Conservation (phyloP, 1,140 invertebrate species). For the Eumeta japonica region DNA sequence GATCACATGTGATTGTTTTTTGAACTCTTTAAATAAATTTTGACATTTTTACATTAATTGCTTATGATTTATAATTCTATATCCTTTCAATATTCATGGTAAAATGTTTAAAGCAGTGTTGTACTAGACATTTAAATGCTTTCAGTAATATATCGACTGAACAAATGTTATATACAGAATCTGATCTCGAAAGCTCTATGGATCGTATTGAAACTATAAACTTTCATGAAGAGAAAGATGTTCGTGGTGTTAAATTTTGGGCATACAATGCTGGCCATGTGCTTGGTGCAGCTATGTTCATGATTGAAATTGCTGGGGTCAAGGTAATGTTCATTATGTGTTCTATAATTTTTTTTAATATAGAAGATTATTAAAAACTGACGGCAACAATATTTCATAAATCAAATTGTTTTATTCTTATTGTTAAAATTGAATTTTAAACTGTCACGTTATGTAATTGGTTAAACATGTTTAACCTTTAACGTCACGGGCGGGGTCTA, state of each 20-base stretch:
- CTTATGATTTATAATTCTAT: too few species aligned
- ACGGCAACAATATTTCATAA: too few species aligned
- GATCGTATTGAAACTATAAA: constrained; percentile 98
- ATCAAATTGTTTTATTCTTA: too few species aligned
- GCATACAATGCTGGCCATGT: constrained; percentile 99
- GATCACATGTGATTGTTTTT: too few species aligned
- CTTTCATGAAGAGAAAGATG: constrained; percentile 98
- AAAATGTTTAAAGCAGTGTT: background rate
- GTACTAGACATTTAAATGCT: constrained; percentile 3
- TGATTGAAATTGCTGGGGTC: constrained; percentile 99
- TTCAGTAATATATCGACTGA: constrained; percentile 93
- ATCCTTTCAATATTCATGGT: constrained; percentile 2
- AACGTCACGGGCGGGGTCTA: too few species aligned
- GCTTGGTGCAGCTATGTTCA: constrained; percentile 98
- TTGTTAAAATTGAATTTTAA: too few species aligned
- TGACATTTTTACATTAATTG: too few species aligned
- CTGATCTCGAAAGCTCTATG: constrained; percentile 96
- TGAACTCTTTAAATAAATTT: too few species aligned
- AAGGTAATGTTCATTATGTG: constrained; percentile 61
- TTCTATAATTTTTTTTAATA: too few species aligned
- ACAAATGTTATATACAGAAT: constrained; percentile 97
- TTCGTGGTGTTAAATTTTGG: constrained; percentile 96
- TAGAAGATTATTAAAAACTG: too few species aligned
- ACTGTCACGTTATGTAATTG: too few species aligned
- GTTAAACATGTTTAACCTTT: too few species aligned